Percentiles rank a stretch among this genome's conserved stretches.
phyloP scores from a whole-genome alignment of 92 coral and sea anemone genomes.

The Pocillopora meandrina region DNA sequence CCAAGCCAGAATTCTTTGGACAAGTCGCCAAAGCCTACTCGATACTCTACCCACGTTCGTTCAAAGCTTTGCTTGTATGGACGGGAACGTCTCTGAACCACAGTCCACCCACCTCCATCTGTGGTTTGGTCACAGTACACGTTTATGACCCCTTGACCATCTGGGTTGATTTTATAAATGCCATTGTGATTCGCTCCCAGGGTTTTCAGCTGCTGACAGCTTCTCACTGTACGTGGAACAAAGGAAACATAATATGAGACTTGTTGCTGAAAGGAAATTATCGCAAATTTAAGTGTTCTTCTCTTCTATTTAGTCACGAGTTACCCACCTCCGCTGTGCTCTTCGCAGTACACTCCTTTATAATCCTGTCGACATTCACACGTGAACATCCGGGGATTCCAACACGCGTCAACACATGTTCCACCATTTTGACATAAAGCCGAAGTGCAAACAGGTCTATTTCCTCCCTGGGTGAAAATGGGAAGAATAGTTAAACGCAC shows the following conservation, averaged over 20 bases:
- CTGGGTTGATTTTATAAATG: background rate
- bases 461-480: background rate
- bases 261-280: too few species aligned
- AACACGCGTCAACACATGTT: constrained; percentile 1
- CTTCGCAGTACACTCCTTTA: background rate
- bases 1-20: constrained; percentile 22
- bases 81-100: background rate
- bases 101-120: background rate
- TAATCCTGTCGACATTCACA: background rate
- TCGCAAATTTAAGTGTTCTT: background rate
- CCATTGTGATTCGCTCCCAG: constrained; percentile 1
- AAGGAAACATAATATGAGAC: too few species aligned
- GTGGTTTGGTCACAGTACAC: constrained; percentile 11
- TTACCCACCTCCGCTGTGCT: background rate
- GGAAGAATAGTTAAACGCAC: background rate
- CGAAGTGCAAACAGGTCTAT: background rate
- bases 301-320: background rate
- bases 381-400: constrained; percentile 10
- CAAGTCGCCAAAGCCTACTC: constrained; percentile 7
- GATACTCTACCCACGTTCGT: background rate
- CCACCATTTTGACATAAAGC: background rate
- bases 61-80: background rate
- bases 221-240: background rate
- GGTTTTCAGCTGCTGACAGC: background rate
- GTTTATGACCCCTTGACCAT: background rate